Conservation (phyloP, 2,113 vertebrate genomes). For the Archocentrus centrarchus region DNA sequence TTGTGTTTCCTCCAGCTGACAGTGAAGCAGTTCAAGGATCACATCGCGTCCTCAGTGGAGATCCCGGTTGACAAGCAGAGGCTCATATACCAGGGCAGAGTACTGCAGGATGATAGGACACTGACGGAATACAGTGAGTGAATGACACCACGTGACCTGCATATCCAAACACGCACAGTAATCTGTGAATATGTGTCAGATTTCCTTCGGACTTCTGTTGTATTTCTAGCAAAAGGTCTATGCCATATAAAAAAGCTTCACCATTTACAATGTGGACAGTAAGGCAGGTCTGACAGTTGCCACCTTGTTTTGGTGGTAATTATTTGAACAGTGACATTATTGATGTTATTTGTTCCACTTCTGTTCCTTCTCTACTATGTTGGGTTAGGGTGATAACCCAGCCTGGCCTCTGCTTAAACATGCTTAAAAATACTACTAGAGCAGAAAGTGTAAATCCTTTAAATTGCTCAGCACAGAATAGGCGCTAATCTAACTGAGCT, state of each 20-base stretch:
- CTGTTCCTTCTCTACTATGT: not conserved
- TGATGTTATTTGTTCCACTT: not conserved
- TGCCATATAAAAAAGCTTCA: not conserved
- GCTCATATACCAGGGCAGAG: constrained; percentile 89
- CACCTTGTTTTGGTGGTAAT: not conserved
- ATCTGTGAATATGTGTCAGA: not conserved
- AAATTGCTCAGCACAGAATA: no score
- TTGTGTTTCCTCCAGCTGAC: constrained; percentile 79
- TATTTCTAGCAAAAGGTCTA: not conserved
- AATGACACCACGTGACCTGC: not conserved
- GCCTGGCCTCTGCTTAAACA: not conserved
- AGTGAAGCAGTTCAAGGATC: constrained; percentile 89
- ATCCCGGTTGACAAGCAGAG: constrained; percentile 88
- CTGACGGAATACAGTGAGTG: constrained; percentile 88
- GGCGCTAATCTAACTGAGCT: not conserved
- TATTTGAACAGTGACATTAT: not conserved
- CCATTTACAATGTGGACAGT: not conserved
- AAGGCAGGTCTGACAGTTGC: not conserved
- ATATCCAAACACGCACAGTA: not conserved
- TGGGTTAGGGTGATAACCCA: no score
- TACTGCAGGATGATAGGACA: constrained; percentile 87
- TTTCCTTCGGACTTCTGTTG: not conserved
- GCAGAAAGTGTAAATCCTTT: not conserved
- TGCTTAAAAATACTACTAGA: not conserved
- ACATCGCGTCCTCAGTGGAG: constrained; percentile 85